Evolutionary conservation across 2,888 invertebrate species (phyloP).

Genomic region (Eupeodes luniger): DNA sequence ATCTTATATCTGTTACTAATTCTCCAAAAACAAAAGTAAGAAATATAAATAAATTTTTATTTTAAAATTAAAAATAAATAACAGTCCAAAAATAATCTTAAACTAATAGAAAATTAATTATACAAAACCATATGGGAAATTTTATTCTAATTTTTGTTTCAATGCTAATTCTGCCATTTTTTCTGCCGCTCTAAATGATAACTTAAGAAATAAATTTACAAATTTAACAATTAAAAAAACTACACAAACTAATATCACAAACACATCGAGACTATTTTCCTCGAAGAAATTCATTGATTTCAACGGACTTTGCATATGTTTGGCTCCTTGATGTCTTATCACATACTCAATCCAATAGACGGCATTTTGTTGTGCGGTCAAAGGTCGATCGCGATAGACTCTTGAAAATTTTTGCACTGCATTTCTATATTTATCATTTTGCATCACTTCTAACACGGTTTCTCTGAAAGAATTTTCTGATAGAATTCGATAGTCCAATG

Average conservation of each 20-base stretch:
- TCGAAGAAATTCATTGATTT: conserved; percentile 83
- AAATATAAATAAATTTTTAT: no score
- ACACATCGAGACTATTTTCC: conserved; percentile 84
- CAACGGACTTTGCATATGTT: conserved; percentile 85
- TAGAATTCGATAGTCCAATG: conserved; percentile 48
- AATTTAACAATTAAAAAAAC: conserved; percentile 32
- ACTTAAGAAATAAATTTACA: conserved; percentile 26
- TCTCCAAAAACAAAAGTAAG: no score
- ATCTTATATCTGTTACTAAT: no score
- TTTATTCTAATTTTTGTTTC: conserved; percentile 17
- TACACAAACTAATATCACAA: conserved; percentile 22
- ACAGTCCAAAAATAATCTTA: no score
- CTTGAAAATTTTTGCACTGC: conserved; percentile 83
- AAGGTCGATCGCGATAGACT: conserved; percentile 85
- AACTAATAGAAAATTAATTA: no score
- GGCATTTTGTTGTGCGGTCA: conserved; percentile 84
- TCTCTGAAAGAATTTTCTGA: conserved; percentile 69
- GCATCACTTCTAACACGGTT: conserved; percentile 77
- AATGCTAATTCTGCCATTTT: conserved; percentile 2
- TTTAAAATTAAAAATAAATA: no score
- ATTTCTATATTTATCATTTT: conserved; percentile 75
- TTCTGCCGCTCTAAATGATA: conserved; percentile 11
- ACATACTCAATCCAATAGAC: conserved; percentile 86
- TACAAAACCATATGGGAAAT: neutral
- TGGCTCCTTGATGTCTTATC: conserved; percentile 85